These are phyloP conservation scores for Matsumyia berberina DNA, from an alignment of 2,888 invertebrate species.

Conservation along the genomic window DNA sequence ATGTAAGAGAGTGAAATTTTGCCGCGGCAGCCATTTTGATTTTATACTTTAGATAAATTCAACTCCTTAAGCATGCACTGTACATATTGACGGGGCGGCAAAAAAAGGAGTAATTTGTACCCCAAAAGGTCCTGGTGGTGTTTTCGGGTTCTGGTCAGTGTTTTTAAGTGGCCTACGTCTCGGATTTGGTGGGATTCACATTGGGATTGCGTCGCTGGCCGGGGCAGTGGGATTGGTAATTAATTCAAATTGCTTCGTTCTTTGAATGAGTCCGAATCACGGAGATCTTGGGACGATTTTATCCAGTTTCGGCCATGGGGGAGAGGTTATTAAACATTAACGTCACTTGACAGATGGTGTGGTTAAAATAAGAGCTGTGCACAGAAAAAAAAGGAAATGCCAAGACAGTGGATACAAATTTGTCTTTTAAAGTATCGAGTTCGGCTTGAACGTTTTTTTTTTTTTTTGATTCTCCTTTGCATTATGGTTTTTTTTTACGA, in stretches of 20 bases:
- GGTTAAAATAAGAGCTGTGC: constrained; percentile 16
- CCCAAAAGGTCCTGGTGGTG: constrained; percentile 30
- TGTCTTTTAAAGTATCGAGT: constrained; percentile 63
- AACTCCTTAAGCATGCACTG: constrained; percentile 62
- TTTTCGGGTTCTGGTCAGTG: constrained; percentile 35
- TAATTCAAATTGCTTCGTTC: constrained; percentile 49
- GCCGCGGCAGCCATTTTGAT: constrained; percentile 79
- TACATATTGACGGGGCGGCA: constrained; percentile 39
- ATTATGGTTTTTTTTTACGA: constrained; percentile 9
- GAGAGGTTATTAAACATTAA: constrained; percentile 47
- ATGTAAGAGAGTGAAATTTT: constrained; percentile 60
- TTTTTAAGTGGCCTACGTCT: constrained; percentile 49
- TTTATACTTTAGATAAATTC: constrained; percentile 77
- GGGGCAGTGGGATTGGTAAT: constrained; percentile 31
- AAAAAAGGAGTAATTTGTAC: constrained; percentile 52
- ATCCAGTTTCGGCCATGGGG: constrained; percentile 35
- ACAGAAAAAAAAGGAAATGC: constrained; percentile 8
- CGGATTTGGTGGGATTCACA: constrained; percentile 16
- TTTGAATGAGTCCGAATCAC: constrained; percentile 44
- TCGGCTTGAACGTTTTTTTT: constrained; percentile 12
- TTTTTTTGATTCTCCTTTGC: constrained; percentile 3
- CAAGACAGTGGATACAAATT: constrained; percentile 40
- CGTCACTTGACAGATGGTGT: constrained; percentile 67
- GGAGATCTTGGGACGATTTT: constrained; percentile 39
- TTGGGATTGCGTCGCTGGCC: constrained; percentile 31